These are phyloP conservation scores for Alouatta palliata DNA, from an alignment of 2,113 vertebrate genomes.

Conservation along the genomic window DNA sequence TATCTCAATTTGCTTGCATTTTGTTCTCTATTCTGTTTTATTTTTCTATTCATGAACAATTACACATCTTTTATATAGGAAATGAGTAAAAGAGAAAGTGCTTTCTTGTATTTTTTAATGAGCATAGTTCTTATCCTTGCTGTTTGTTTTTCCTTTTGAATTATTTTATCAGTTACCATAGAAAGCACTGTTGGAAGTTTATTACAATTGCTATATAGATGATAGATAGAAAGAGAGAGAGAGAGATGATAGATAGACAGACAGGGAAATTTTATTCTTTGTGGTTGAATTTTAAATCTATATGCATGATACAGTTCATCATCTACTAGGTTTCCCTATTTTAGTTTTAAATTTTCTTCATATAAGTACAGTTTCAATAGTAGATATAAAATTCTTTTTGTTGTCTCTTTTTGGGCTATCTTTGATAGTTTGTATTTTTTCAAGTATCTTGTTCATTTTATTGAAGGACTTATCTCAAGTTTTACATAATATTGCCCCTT, in stretches of 20 bases:
- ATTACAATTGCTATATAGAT: not conserved
- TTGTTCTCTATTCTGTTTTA: not conserved
- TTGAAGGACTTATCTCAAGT: not conserved
- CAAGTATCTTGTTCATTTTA: not conserved
- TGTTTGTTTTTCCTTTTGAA: not conserved
- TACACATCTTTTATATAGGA: not conserved
- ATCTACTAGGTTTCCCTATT: not conserved
- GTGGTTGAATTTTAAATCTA: not conserved
- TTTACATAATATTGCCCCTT: not conserved
- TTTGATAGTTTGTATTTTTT: not conserved
- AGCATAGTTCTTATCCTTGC: not conserved
- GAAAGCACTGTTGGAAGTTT: not conserved
- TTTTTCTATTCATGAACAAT: not conserved
- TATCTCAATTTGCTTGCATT: not conserved
- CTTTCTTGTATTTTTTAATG: not conserved
- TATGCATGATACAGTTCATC: not conserved
- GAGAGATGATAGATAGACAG: too few relatives aligned
- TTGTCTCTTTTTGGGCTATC: not conserved
- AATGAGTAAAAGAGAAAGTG: not conserved
- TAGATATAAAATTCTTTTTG: not conserved
- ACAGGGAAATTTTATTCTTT: not conserved
- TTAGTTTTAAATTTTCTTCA: not conserved
- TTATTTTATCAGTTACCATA: not conserved
- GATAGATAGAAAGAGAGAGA: too few relatives aligned
- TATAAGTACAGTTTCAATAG: not conserved